These are phyloP conservation scores for Tetanocera ferruginea DNA, from an alignment of 2,888 invertebrate genomes.

Conservation along the genomic window DNA sequence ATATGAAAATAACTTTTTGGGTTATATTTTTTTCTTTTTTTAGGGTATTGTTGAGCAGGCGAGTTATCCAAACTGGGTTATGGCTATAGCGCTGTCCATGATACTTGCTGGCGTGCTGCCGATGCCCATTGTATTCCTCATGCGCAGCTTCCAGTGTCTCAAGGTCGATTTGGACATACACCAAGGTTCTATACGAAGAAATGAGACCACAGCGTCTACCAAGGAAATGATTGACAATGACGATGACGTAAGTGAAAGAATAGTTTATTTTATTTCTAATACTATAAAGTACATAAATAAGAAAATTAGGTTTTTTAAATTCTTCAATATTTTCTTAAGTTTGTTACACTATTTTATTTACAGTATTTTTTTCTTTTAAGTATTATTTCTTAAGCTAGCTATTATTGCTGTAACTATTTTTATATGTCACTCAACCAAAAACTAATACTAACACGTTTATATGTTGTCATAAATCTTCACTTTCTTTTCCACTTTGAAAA, in stretches of 20 bases:
- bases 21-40: not conserved
- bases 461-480: constrained; percentile 3
- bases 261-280: not conserved
- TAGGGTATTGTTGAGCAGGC: constrained; percentile 80
- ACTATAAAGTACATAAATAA: not conserved
- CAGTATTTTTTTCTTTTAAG: not conserved
- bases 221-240: constrained; percentile 96
- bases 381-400: not conserved
- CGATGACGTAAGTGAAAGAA: constrained; percentile 78
- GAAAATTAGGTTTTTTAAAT: not conserved
- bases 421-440: not conserved
- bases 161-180: constrained; percentile 91
- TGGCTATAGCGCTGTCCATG: constrained; percentile 81
- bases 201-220: constrained; percentile 93
- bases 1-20: not conserved
- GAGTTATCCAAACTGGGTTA: constrained; percentile 85
- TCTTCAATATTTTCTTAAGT: not conserved
- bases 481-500: not conserved
- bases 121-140: constrained; percentile 86
- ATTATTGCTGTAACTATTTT: not conserved
- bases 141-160: constrained; percentile 89
- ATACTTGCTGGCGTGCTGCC: constrained; percentile 86
- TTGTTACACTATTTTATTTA: not conserved
- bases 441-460: not conserved
- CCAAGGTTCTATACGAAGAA: constrained; percentile 90